phyloP scores from a whole-genome alignment of 2,888 invertebrate genomes.

The Ornithoptera alexandrae region DNA sequence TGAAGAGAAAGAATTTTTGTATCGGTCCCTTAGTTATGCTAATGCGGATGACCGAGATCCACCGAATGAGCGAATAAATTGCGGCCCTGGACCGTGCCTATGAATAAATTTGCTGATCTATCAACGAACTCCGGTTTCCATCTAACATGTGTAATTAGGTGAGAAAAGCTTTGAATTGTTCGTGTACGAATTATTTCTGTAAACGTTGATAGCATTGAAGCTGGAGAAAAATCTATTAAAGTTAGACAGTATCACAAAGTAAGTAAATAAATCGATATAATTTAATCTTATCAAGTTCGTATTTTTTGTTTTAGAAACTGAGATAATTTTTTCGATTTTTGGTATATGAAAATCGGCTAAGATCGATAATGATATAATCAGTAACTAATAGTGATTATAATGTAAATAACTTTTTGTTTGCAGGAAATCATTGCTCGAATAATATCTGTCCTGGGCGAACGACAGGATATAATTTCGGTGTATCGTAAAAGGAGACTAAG shows the following conservation, averaged over 20 bases:
- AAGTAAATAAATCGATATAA: background rate
- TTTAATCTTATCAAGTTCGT: too few species aligned
- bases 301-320: too few species aligned
- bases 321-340: too few species aligned
- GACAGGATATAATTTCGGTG: too few species aligned
- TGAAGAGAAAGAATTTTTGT: slow-evolving; percentile 42
- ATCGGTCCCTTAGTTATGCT: slow-evolving; percentile 55
- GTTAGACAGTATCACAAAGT: background rate
- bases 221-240: background rate
- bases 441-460: too few species aligned
- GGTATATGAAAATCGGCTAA: too few species aligned
- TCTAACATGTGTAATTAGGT: slow-evolving; percentile 28
- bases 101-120: slow-evolving; percentile 48
- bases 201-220: background rate
- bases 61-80: slow-evolving; percentile 50
- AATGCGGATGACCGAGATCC: slow-evolving; percentile 49
- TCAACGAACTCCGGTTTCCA: slow-evolving; percentile 30
- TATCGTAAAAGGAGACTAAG: too few species aligned
- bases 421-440: too few species aligned
- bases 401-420: too few species aligned
- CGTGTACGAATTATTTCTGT: background rate
- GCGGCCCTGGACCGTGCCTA: slow-evolving; percentile 44
- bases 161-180: slow-evolving; percentile 18
- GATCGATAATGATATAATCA: too few species aligned
- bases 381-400: too few species aligned